Conservation (phyloP, 2,113 vertebrate species). For the Oncorhynchus mykiss region DNA sequence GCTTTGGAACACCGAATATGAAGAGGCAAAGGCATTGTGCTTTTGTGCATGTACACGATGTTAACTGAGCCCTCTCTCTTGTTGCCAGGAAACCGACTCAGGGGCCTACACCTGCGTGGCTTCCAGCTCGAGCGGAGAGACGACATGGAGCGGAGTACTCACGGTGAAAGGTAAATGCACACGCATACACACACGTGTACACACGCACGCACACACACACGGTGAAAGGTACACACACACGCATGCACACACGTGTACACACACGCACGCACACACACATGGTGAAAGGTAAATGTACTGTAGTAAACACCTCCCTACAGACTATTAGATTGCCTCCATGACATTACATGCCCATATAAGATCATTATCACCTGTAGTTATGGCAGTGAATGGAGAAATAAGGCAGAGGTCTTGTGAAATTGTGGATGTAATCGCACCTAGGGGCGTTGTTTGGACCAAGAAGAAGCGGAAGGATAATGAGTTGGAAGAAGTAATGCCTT, state of each 20-base stretch:
- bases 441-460: background rate
- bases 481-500: too few relatives aligned
- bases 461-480: background rate
- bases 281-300: too few relatives aligned
- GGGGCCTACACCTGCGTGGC: constrained; percentile 91
- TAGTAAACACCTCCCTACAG: background rate
- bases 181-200: too few relatives aligned
- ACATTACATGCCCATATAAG: background rate
- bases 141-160: constrained; percentile 84
- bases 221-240: too few relatives aligned
- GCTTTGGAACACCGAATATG: too few relatives aligned
- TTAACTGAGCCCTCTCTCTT: constrained; percentile 45
- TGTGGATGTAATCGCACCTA: background rate
- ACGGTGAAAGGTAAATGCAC: constrained; percentile 81
- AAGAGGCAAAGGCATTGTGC: too few relatives aligned
- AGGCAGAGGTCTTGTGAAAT: background rate
- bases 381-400: background rate
- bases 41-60: constrained; percentile 4
- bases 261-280: too few relatives aligned
- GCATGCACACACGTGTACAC: too few relatives aligned
- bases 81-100: constrained; percentile 84
- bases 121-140: constrained; percentile 82
- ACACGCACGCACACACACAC: too few relatives aligned
- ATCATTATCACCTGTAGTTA: background rate
- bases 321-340: background rate